phyloP scores from a whole-genome alignment of 2,888 invertebrate species.

The Agonopterix subpropinquella region DNA sequence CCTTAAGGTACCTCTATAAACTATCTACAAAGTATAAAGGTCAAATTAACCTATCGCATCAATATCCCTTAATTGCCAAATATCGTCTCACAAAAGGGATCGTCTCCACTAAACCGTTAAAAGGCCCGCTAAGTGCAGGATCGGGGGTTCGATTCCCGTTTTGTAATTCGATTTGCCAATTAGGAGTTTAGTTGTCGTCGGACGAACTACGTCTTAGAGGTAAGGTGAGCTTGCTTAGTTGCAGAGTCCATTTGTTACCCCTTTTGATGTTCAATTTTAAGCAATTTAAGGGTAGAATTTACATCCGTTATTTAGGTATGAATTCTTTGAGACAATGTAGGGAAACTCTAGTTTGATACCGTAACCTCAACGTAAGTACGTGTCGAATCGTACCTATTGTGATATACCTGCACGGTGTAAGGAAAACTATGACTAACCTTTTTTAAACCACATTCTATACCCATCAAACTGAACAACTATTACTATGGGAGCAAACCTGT shows the following conservation, averaged over 20 bases:
- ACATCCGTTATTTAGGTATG: too few species aligned
- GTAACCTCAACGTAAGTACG: too few species aligned
- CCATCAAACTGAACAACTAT: too few species aligned
- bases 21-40: not conserved
- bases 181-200: slow-evolving; percentile 68
- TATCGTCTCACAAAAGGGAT: slow-evolving; percentile 64
- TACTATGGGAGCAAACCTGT: too few species aligned
- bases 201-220: slow-evolving; percentile 49
- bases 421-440: too few species aligned
- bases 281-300: too few species aligned
- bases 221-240: slow-evolving; percentile 33
- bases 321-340: too few species aligned
- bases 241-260: slow-evolving; percentile 33
- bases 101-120: slow-evolving; percentile 72
- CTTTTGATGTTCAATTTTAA: slow-evolving; percentile 18
- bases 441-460: too few species aligned
- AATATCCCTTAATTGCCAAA: slow-evolving; percentile 65
- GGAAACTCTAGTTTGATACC: too few species aligned
- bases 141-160: slow-evolving; percentile 70
- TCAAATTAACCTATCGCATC: slow-evolving; percentile 28
- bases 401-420: too few species aligned
- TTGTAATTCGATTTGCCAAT: slow-evolving; percentile 73
- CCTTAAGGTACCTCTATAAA: not conserved
- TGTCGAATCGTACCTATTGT: too few species aligned
- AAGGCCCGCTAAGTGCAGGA: slow-evolving; percentile 70